Percentiles rank a stretch among this genome's conserved stretches.
These are phyloP conservation scores for Euglossa dilemma DNA, from an alignment of 1,140 invertebrate species.

Conservation along the genomic window DNA sequence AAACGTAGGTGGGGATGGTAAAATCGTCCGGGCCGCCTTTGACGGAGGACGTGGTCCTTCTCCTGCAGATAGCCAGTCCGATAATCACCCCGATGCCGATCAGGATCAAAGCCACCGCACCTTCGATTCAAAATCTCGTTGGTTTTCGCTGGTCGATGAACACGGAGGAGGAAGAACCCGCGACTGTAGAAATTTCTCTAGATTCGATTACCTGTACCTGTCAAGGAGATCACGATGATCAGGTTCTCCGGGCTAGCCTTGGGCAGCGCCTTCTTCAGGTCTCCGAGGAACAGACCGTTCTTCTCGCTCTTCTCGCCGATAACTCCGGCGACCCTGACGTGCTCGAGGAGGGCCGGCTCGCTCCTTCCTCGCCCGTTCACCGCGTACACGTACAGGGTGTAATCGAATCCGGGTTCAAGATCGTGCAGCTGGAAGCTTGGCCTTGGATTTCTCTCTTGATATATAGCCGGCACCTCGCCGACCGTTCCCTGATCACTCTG, in stretches of 20 bases:
- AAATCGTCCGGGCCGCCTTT: conserved; percentile 76
- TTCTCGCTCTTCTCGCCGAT: conserved; percentile 72
- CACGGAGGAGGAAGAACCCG: too few species aligned
- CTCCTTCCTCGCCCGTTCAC: conserved; percentile 88
- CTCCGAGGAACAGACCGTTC: conserved; percentile 73
- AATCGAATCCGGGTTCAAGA: conserved; percentile 86
- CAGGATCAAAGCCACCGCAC: conserved; percentile 71
- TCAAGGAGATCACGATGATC: conserved; percentile 73
- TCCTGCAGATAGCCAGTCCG: conserved; percentile 75
- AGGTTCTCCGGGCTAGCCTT: conserved; percentile 68
- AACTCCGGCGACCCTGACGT: conserved; percentile 82
- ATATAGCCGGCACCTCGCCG: conserved; percentile 82
- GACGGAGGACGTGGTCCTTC: conserved; percentile 55
- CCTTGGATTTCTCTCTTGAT: conserved; percentile 84
- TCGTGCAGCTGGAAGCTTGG: conserved; percentile 87
- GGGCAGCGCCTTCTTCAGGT: conserved; percentile 74
- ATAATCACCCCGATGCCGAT: conserved; percentile 78
- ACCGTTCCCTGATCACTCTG: conserved; percentile 84
- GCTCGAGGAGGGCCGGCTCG: conserved; percentile 84
- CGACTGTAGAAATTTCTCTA: not conserved
- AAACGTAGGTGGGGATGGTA: conserved; percentile 78
- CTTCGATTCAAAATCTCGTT: conserved; percentile 52
- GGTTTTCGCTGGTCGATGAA: not conserved
- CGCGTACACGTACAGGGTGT: conserved; percentile 87
- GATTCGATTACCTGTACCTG: conserved; percentile 70